Evolutionary conservation across 2,797 vertebrate genomes (phyloP).

Genomic region (Loriculus beryllinus): DNA sequence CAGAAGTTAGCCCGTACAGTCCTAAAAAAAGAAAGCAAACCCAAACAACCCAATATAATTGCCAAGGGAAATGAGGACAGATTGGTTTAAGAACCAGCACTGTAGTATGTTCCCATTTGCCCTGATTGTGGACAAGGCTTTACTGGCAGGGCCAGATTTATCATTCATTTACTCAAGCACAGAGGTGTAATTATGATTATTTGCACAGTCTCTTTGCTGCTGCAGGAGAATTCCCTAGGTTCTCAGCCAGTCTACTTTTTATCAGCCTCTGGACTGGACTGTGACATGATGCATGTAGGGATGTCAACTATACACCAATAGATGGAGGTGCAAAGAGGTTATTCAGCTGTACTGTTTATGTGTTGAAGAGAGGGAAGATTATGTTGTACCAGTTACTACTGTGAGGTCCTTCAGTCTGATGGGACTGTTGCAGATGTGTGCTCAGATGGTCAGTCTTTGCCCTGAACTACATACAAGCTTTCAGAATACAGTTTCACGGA

Average conservation of each 20-base stretch:
- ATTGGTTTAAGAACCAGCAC: not conserved
- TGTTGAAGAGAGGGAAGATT: not conserved
- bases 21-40: not conserved
- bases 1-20: not conserved
- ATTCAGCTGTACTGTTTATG: not conserved
- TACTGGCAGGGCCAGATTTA: not conserved
- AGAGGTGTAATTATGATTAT: not conserved
- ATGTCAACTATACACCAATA: not conserved
- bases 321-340: not conserved
- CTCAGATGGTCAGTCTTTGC: not conserved
- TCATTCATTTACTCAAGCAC: not conserved
- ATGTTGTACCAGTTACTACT: not conserved
- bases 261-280: not conserved
- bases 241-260: not conserved
- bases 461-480: not conserved
- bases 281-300: rapidly evolving
- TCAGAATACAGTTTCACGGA: not conserved
- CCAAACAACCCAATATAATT: not conserved
- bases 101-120: not conserved
- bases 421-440: not conserved
- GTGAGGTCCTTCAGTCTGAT: not conserved
- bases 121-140: not conserved
- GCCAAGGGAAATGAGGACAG: not conserved
- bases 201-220: not conserved
- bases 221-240: not conserved